A percentile compares a stretch with the other conserved stretches of the same genome.
These are phyloP conservation scores for Cylindroiulus punctatus DNA, from an alignment of 2,888 invertebrate genomes.

Conservation along the genomic window DNA sequence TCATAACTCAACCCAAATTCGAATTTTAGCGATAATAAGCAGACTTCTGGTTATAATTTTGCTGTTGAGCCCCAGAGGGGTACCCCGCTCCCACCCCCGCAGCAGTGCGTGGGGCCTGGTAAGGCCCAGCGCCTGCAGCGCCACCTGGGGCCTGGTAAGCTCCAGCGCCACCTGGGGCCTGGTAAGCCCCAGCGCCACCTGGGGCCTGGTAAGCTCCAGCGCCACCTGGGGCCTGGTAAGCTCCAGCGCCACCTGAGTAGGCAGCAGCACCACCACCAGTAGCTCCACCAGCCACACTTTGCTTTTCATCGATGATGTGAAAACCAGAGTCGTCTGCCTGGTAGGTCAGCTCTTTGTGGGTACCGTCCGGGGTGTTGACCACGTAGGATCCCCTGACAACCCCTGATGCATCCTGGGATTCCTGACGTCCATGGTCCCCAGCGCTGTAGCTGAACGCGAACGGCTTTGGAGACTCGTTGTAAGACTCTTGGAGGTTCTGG, in stretches of 20 bases:
- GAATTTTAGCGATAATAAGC: neutral
- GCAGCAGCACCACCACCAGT: neutral
- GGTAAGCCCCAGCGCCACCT: neutral
- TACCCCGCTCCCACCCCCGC: neutral
- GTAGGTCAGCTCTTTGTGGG: constrained; percentile 54
- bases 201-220: neutral
- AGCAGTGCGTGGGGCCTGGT: constrained; percentile 3
- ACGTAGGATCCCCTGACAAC: constrained; percentile 55
- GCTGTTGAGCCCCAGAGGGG: neutral
- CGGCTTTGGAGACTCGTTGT: constrained; percentile 55
- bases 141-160: neutral
- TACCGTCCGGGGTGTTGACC: constrained; percentile 53
- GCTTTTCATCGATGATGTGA: constrained; percentile 54
- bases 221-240: neutral
- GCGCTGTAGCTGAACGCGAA: constrained; percentile 56
- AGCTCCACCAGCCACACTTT: constrained; percentile 2
- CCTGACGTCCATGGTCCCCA: constrained; percentile 54
- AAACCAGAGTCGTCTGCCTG: constrained; percentile 56
- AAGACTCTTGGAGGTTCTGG: constrained; percentile 11
- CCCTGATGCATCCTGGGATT: constrained; percentile 52
- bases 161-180: neutral
- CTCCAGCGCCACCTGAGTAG: neutral
- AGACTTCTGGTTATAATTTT: constrained; percentile 19
- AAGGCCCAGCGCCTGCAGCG: neutral
- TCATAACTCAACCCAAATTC: neutral